These are phyloP conservation scores for Pinna nobilis DNA, from an alignment of 1,140 invertebrate genomes.

Conservation along the genomic window DNA sequence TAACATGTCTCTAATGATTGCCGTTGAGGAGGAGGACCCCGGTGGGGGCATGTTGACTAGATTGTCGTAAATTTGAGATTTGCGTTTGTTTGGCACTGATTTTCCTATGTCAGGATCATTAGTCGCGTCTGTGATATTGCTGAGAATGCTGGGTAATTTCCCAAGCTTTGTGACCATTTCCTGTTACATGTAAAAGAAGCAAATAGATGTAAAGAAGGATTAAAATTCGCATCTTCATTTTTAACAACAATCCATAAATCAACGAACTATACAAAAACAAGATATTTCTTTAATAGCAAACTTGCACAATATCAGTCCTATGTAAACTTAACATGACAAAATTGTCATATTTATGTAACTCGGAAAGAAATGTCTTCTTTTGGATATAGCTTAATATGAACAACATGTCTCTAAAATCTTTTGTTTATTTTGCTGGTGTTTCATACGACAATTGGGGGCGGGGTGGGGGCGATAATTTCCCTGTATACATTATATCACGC, in stretches of 20 bases:
- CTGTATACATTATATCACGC: no score
- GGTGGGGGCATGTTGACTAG: conserved; percentile 40
- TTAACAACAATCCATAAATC: background rate
- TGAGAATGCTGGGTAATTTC: conserved; percentile 76
- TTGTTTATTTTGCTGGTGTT: no score
- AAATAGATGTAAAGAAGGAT: background rate
- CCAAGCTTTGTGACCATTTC: conserved; percentile 67
- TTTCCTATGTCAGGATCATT: conserved; percentile 67
- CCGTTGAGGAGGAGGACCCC: conserved; percentile 53
- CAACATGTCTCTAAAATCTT: no score
- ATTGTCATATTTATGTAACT: no score
- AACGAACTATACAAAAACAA: no score
- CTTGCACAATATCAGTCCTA: no score
- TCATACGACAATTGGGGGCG: no score
- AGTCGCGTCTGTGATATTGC: conserved; percentile 77
- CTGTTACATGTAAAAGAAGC: conserved; percentile 25
- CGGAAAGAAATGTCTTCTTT: no score
- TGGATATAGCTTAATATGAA: no score
- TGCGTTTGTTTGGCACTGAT: conserved; percentile 47
- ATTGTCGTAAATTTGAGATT: conserved; percentile 69
- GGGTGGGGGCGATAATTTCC: no score
- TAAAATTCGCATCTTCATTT: background rate
- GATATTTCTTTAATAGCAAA: no score
- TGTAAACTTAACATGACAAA: no score
- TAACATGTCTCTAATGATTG: conserved; percentile 59